Percentiles rank a stretch among this genome's conserved stretches.
phyloP scores from a whole-genome alignment of 1,140 invertebrate genomes.

The Formica selysi region DNA sequence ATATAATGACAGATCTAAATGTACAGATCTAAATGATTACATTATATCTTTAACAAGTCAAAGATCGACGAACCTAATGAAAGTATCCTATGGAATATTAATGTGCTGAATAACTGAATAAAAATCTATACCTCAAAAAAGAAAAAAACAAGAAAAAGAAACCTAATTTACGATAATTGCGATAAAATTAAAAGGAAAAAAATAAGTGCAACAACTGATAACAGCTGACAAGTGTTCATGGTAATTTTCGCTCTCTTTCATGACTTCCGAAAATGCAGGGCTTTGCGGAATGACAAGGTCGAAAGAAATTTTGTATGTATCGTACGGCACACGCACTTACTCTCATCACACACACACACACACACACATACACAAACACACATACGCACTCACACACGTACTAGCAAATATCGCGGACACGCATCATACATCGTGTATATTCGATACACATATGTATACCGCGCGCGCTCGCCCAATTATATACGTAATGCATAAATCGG shows the following conservation, averaged over 20 bases:
- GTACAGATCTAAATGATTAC: neutral
- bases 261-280: slow-evolving; percentile 34
- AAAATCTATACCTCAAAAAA: neutral
- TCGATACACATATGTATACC: neutral
- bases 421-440: slow-evolving; percentile 2
- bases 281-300: slow-evolving; percentile 45
- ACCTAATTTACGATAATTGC: neutral
- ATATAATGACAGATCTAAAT: slow-evolving; percentile 8
- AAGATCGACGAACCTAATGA: neutral
- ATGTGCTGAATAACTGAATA: neutral
- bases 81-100: neutral
- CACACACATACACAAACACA: neutral
- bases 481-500: slow-evolving; percentile 52
- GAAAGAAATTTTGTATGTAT: slow-evolving; percentile 28
- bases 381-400: neutral
- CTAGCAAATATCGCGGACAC: slow-evolving; percentile 8
- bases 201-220: neutral
- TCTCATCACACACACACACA: neutral
- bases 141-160: neutral
- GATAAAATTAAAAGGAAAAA: neutral
- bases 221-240: neutral
- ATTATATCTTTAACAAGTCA: slow-evolving; percentile 27
- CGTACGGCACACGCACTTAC: neutral
- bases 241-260: slow-evolving; percentile 14
- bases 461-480: neutral